phyloP scores from a whole-genome alignment of 2,888 invertebrate species.

The Pandemis corylana region DNA sequence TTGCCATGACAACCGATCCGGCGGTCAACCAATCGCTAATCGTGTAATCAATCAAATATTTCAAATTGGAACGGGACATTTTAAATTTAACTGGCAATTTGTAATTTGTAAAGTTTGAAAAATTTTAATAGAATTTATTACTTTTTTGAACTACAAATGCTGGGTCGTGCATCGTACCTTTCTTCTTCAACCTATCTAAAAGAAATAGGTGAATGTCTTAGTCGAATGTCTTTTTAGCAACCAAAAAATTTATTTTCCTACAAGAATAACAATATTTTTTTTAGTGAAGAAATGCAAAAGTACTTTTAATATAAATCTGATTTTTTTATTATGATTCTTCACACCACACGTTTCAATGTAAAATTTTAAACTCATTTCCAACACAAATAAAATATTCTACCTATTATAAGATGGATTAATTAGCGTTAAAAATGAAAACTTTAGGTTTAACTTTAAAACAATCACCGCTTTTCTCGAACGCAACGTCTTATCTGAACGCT shows the following conservation, averaged over 20 bases:
- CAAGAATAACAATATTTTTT: not conserved
- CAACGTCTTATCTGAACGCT: not conserved
- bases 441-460: too few species aligned
- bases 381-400: too few species aligned
- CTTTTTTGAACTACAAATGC: not conserved
- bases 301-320: not conserved
- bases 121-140: not conserved
- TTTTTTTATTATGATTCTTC: not conserved
- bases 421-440: too few species aligned
- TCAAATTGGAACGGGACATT: constrained; percentile 50
- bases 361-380: too few species aligned
- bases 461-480: too few species aligned
- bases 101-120: not conserved
- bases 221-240: too few species aligned
- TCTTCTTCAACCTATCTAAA: too few species aligned
- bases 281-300: not conserved
- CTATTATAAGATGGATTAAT: too few species aligned
- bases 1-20: constrained; percentile 59
- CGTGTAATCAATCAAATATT: constrained; percentile 71
- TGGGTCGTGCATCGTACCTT: not conserved
- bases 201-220: too few species aligned
- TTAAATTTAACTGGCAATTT: constrained; percentile 26
- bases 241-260: not conserved
- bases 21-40: constrained; percentile 68
- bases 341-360: not conserved